These are phyloP conservation scores for Eucera pruinosa DNA, from an alignment of 2,888 invertebrate species.

Conservation along the genomic window DNA sequence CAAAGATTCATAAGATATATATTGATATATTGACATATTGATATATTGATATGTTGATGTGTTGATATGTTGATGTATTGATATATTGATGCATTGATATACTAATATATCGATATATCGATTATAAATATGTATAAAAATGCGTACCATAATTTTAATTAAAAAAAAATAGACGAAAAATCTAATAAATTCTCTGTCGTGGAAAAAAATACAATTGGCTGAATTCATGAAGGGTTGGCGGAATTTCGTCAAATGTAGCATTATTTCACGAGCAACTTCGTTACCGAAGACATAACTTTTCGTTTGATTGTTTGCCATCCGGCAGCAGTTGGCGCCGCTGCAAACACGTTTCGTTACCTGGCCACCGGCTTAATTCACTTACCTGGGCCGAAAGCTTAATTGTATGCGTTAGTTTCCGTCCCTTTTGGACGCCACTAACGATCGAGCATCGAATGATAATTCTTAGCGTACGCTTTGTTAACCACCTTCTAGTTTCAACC, in stretches of 20 bases:
- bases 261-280: conserved; percentile 28
- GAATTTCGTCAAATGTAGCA: not conserved
- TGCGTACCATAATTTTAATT: no score
- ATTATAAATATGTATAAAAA: no score
- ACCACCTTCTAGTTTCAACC: not conserved
- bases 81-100: no score
- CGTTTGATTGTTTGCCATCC: conserved; percentile 64
- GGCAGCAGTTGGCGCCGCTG: conserved; percentile 40
- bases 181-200: no score
- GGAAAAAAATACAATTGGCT: not conserved
- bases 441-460: conserved; percentile 51
- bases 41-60: no score
- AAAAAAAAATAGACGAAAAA: no score
- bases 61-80: no score
- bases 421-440: conserved; percentile 46
- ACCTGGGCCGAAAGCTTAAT: conserved; percentile 52
- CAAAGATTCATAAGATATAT: no score
- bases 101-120: no score
- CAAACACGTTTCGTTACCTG: conserved; percentile 68
- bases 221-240: no score
- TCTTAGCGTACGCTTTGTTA: conserved; percentile 44
- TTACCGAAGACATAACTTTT: conserved; percentile 55
- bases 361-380: conserved; percentile 59
- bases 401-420: conserved; percentile 46
- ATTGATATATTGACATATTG: no score